Conservation (phyloP, 2,888 invertebrate species). For the Scaptodrosophila latifasciaeformis region DNA sequence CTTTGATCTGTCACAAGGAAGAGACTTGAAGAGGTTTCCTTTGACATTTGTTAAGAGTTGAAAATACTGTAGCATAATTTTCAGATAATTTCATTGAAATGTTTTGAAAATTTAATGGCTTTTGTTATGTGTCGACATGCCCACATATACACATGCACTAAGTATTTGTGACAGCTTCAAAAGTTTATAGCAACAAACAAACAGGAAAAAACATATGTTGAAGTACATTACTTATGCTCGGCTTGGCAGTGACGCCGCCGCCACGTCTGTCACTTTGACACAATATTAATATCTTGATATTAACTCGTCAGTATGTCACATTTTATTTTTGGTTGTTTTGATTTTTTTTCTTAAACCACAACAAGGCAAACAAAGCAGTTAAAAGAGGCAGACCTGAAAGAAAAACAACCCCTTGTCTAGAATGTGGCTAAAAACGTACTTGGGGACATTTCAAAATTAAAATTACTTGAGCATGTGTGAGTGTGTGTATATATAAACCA, state of each 20-base stretch:
- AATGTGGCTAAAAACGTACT: neutral
- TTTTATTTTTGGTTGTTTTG: too few species aligned
- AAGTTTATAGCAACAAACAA: too few species aligned
- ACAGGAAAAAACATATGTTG: too few species aligned
- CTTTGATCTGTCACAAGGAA: too few species aligned
- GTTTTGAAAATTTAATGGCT: too few species aligned
- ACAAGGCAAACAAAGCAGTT: neutral
- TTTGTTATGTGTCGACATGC: too few species aligned
- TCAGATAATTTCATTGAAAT: too few species aligned
- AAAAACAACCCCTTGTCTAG: neutral
- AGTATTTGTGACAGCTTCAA: too few species aligned
- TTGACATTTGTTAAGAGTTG: neutral
- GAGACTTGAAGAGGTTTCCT: too few species aligned
- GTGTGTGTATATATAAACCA: constrained; percentile 4
- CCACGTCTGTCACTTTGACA: neutral
- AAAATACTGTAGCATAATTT: neutral
- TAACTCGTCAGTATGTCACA: constrained; percentile 8
- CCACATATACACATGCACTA: too few species aligned
- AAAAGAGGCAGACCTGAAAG: neutral
- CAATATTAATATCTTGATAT: constrained; percentile 2
- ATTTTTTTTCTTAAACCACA: constrained; percentile 5
- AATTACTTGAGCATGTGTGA: constrained; percentile 6
- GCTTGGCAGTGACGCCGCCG: too few species aligned
- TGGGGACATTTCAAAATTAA: constrained; percentile 2
- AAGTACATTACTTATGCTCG: too few species aligned